Percentiles rank a stretch among this genome's conserved stretches.
These are phyloP conservation scores for Etia nguti DNA, from an alignment of 2,113 vertebrate species.

Conservation along the genomic window DNA sequence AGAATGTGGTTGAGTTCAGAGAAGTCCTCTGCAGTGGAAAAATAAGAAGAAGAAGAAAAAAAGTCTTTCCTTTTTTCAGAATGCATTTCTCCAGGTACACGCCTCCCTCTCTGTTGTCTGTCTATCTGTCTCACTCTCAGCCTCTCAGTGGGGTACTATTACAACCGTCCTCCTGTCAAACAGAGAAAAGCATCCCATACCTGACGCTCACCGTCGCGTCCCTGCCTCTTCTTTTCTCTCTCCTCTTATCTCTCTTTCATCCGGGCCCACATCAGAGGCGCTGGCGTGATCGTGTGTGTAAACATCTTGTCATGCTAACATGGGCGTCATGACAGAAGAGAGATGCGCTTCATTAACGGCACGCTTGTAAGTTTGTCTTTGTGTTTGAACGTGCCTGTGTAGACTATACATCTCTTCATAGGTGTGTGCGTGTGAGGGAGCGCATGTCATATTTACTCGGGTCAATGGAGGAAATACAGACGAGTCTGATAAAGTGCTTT, in stretches of 20 bases:
- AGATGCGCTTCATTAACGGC: constrained; percentile 55
- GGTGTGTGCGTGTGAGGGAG: not conserved
- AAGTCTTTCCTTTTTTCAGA: constrained; percentile 14
- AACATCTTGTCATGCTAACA: constrained; percentile 71
- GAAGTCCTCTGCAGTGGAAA: not conserved
- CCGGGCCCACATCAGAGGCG: constrained; percentile 56
- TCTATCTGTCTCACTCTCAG: not conserved
- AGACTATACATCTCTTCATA: not conserved
- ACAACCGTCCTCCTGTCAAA: constrained; percentile 66
- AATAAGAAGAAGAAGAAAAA: not conserved
- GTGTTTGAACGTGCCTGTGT: constrained; percentile 32
- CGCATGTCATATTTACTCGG: not conserved
- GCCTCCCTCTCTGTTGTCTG: not conserved
- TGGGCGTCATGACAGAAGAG: constrained; percentile 62
- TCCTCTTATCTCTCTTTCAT: constrained; percentile 58
- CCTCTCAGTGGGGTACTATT: constrained; percentile 58
- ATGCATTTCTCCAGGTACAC: constrained; percentile 24
- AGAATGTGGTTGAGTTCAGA: constrained; percentile 41
- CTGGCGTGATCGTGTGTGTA: constrained; percentile 63
- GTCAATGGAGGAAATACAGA: constrained; percentile 17
- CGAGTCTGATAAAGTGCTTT: not conserved
- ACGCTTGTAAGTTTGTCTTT: constrained; percentile 52
- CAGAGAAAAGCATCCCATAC: constrained; percentile 36
- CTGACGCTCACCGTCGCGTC: constrained; percentile 25
- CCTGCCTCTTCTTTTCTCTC: constrained; percentile 31